Evolutionary conservation across 2,888 invertebrate genomes (phyloP).

Genomic region (Eupithecia subumbrata): DNA sequence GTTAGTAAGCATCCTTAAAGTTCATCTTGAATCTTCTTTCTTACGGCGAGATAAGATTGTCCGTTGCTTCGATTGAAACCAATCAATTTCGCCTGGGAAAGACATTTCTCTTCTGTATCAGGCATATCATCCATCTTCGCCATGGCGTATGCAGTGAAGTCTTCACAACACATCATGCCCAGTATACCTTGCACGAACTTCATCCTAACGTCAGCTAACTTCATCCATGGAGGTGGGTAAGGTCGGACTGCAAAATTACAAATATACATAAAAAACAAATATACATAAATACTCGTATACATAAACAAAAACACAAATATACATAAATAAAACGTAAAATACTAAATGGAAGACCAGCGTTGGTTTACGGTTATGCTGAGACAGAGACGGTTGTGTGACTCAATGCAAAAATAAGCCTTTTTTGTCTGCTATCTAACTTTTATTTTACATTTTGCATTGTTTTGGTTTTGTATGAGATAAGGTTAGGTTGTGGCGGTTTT

Average conservation of each 20-base stretch:
- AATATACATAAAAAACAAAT: no score
- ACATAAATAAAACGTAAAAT: background rate
- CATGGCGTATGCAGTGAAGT: constrained; percentile 64
- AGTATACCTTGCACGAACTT: constrained; percentile 62
- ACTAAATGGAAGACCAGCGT: no score
- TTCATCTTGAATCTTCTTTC: constrained; percentile 49
- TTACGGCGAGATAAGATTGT: constrained; percentile 59
- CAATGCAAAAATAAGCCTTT: no score
- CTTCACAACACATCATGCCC: constrained; percentile 74
- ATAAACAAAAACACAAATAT: constrained; percentile 14
- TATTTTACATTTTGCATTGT: no score
- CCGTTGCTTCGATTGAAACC: constrained; percentile 58
- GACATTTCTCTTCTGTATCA: constrained; percentile 59
- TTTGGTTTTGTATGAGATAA: no score
- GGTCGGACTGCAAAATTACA: constrained; percentile 60
- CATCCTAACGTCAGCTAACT: constrained; percentile 66
- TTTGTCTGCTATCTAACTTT: no score
- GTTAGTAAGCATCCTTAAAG: constrained; percentile 28
- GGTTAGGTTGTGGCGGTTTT: background rate
- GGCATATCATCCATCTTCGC: constrained; percentile 62
- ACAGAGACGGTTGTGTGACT: no score
- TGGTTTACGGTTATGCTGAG: no score
- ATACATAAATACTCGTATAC: no score
- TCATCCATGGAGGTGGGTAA: constrained; percentile 59
- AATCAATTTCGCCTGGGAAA: constrained; percentile 52